phyloP scores from a whole-genome alignment of 64 coral and sea anemone genomes.

The Trachythela sp. region DNA sequence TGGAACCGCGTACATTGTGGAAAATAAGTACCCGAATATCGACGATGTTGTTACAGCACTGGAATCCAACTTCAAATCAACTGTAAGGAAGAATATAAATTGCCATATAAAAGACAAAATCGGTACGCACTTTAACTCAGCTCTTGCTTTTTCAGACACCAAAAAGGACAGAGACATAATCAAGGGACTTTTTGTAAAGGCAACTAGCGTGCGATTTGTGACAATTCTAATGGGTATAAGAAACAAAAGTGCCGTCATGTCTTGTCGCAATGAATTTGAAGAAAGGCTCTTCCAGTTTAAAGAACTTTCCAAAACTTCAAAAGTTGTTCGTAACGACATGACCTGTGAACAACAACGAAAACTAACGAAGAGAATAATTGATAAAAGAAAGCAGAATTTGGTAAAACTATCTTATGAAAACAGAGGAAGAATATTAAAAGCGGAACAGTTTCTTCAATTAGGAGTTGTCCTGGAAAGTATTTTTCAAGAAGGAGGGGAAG shows the following conservation, averaged over 20 bases:
- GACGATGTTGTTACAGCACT: no score
- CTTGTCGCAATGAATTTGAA: not conserved
- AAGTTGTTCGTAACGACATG: not conserved
- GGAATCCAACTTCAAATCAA: not conserved
- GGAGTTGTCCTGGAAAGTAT: not conserved
- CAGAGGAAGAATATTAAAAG: not conserved
- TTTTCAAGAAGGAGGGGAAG: not conserved
- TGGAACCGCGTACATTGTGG: no score
- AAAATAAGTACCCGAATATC: no score
- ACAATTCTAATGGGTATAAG: not conserved
- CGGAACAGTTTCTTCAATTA: not conserved
- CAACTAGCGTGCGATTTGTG: not conserved
- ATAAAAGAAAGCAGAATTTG: not conserved
- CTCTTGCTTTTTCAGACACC: not conserved
- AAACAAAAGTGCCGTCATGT: not conserved
- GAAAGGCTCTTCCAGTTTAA: not conserved
- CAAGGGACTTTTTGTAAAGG: not conserved
- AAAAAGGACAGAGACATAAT: not conserved
- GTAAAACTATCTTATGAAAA: not conserved
- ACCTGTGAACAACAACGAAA: not conserved
- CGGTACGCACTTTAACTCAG: not conserved
- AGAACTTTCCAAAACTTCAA: not conserved
- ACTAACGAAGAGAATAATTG: not conserved
- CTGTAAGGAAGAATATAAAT: not conserved
- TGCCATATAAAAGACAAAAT: not conserved